Percentiles rank a stretch among this genome's conserved stretches.
Conservation (phyloP, 1,140 invertebrate species). For the Harpegnathos saltator region DNA sequence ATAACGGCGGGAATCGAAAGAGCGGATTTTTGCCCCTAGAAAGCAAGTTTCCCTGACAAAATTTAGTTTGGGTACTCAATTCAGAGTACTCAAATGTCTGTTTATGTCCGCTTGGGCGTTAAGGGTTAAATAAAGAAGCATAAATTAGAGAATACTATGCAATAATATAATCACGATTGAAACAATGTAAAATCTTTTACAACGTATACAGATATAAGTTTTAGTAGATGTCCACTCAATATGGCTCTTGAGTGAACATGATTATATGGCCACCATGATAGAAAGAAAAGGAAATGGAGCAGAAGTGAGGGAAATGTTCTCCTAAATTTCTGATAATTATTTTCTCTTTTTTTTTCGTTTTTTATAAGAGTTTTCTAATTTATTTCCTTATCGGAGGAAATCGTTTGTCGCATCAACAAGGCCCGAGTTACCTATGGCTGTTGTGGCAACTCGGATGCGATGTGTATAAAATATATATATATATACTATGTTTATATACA, state of each 20-base stretch:
- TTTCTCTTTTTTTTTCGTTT: neutral
- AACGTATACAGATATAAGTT: constrained; percentile 10
- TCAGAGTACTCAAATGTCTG: too few species aligned
- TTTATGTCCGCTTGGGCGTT: too few species aligned
- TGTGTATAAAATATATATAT: constrained; percentile 80
- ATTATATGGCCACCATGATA: neutral
- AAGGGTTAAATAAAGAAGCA: constrained; percentile 12
- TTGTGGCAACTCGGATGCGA: constrained; percentile 81
- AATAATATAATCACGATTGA: neutral
- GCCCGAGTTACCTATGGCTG: constrained; percentile 82
- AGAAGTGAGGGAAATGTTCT: neutral
- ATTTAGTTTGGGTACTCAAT: too few species aligned
- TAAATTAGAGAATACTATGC: neutral
- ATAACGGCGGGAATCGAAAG: too few species aligned
- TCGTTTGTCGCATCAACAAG: constrained; percentile 74
- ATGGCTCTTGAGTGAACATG: constrained; percentile 80
- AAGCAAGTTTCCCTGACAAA: too few species aligned
- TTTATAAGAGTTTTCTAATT: neutral
- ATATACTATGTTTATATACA: constrained; percentile 19
- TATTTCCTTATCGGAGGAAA: constrained; percentile 5
- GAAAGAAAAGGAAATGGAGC: too few species aligned
- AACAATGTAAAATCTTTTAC: constrained; percentile 23
- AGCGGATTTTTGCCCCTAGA: too few species aligned
- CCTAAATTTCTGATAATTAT: neutral
- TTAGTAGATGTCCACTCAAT: constrained; percentile 75